Evolutionary conservation across 1,140 invertebrate species (phyloP).

Genomic region (Brachionus angularis): DNA sequence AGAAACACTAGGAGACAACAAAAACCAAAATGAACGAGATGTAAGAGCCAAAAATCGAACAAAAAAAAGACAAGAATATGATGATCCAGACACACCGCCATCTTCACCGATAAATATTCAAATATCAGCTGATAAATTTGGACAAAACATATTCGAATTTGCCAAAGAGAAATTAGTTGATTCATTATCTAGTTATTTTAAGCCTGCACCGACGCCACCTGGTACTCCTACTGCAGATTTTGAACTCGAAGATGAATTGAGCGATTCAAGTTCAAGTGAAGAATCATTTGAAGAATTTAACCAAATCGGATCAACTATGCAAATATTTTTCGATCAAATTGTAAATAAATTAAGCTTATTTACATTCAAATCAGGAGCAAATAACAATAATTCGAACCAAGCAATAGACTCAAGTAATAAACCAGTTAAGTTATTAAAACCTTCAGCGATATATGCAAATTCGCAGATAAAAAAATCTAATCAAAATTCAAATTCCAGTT

Average conservation of each 20-base stretch:
- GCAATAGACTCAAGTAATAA: not conserved
- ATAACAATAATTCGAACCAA: not conserved
- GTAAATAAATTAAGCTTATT: conserved; percentile 18
- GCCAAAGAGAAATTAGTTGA: not conserved
- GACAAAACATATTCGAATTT: not conserved
- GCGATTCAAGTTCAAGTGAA: not conserved
- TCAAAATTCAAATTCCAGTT: too few relatives aligned
- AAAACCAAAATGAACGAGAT: too few relatives aligned
- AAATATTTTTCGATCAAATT: conserved; percentile 34
- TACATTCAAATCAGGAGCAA: not conserved
- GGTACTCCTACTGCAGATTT: conserved; percentile 2
- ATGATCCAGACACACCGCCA: conserved; percentile 38
- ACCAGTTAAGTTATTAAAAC: not conserved
- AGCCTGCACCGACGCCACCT: conserved; percentile 25
- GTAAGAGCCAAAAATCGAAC: too few relatives aligned
- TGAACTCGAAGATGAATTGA: not conserved
- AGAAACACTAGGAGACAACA: not conserved
- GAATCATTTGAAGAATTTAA: not conserved
- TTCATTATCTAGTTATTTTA: conserved; percentile 34
- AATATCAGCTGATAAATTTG: too few relatives aligned
- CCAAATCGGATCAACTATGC: too few relatives aligned
- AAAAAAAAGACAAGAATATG: conserved; percentile 4
- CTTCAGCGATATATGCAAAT: not conserved
- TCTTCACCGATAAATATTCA: conserved; percentile 14
- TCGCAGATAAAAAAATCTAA: not conserved